These are phyloP conservation scores for Ganaspis sp. DNA, from an alignment of 1,140 invertebrate genomes.

Conservation along the genomic window DNA sequence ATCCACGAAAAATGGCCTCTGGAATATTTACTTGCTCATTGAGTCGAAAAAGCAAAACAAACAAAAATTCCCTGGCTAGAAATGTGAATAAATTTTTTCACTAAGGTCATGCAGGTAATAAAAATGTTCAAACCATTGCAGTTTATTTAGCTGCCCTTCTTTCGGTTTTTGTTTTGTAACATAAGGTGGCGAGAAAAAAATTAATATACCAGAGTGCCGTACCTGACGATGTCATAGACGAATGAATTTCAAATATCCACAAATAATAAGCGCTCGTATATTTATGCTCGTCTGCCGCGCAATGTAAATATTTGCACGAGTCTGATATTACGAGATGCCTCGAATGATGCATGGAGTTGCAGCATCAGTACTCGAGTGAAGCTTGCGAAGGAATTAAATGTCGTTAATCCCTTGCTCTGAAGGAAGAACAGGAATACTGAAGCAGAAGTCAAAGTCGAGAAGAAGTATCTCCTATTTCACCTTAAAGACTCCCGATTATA, in stretches of 20 bases:
- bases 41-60: background rate
- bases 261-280: slow-evolving; percentile 12
- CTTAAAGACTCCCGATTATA: background rate
- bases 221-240: slow-evolving; percentile 4
- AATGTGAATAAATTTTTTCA: background rate
- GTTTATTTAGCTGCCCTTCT: background rate
- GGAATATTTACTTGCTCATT: background rate
- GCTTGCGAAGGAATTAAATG: slow-evolving; percentile 9
- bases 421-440: background rate
- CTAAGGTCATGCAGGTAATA: background rate
- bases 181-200: background rate
- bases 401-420: slow-evolving; percentile 1
- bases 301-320: slow-evolving; percentile 17
- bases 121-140: background rate
- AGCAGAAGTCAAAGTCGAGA: background rate
- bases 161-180: background rate
- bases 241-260: slow-evolving; percentile 18
- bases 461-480: background rate
- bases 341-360: slow-evolving; percentile 18
- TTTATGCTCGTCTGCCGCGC: slow-evolving; percentile 19
- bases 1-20: background rate
- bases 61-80: background rate
- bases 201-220: background rate
- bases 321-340: slow-evolving; percentile 11
- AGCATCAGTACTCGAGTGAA: background rate